A percentile compares a stretch with the other conserved stretches of the same genome.
phyloP scores from a whole-genome alignment of 2,113 vertebrate species.

The mouse (Mus musculus) region GRCm39 chr4:97937001-97937500 shows the following conservation, averaged over 20 bases:
- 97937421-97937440: no score
- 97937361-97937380: no score
- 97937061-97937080: not conserved
- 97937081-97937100: not conserved
- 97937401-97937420: no score
- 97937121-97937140: not conserved
- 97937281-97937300: not conserved
- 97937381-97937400: no score
- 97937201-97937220: not conserved
- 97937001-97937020: not conserved
- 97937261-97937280: not conserved
- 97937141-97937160: not conserved
- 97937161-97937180: not conserved
- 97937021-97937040: not conserved
- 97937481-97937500: not conserved
- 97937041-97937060: rapidly evolving
- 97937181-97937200: not conserved
- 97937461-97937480: conserved; percentile 21
- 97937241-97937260: not conserved
- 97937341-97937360: no score
- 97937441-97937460: no score
- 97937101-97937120: not conserved
- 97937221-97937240: no score
- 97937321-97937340: no score
- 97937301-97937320: no score